phyloP scores from a whole-genome alignment of 2,888 invertebrate species.

The Sarcophaga rosellei region DNA sequence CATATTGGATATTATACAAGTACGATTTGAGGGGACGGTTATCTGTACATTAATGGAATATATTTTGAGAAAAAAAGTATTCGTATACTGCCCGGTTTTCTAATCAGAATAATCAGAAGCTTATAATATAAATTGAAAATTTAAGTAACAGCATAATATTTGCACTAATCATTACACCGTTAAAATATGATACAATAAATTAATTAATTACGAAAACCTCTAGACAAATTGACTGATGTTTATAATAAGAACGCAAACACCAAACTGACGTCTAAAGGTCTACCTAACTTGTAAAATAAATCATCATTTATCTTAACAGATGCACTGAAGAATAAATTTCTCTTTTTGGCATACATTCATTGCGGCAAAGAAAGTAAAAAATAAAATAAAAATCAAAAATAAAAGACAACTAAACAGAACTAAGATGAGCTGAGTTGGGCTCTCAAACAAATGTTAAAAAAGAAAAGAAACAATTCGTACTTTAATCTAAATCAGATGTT shows the following conservation, averaged over 20 bases:
- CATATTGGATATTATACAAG: too few species aligned
- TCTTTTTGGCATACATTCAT: conserved; percentile 58
- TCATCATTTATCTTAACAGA: conserved; percentile 66
- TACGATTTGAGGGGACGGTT: too few species aligned
- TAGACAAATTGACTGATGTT: conserved; percentile 35
- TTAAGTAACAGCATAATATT: too few species aligned
- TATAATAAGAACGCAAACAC: background rate
- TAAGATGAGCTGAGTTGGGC: background rate
- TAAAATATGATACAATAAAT: background rate
- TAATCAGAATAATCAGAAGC: too few species aligned
- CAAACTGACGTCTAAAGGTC: conserved; percentile 52
- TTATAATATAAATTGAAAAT: too few species aligned
- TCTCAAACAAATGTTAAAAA: conserved; percentile 18
- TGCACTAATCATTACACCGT: background rate
- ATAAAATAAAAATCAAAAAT: background rate
- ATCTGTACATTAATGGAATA: too few species aligned
- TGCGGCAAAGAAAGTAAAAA: conserved; percentile 19
- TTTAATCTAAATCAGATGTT: conserved; percentile 61
- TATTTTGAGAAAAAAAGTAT: too few species aligned
- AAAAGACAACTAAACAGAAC: conserved; percentile 21
- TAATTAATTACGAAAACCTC: conserved; percentile 5
- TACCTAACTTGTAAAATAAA: conserved; percentile 56
- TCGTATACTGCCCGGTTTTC: too few species aligned
- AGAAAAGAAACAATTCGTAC: conserved; percentile 40
- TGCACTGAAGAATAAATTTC: conserved; percentile 24